Conservation (phyloP, 2,113 vertebrate genomes). For the Corydoras sp. region DNA sequence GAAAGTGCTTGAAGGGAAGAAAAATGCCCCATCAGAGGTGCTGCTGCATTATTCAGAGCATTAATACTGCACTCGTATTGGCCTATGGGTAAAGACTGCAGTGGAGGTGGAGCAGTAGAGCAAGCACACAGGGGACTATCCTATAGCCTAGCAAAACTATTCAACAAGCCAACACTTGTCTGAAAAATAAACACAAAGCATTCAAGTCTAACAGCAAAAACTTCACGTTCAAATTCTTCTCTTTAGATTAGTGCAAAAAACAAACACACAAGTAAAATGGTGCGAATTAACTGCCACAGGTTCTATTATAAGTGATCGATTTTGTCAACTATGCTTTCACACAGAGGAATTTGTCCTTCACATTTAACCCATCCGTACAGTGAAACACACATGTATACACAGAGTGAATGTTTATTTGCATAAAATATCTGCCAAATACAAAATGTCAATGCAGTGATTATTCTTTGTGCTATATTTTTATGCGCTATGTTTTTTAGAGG, state of each 20-base stretch:
- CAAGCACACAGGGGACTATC: not conserved
- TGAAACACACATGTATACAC: not conserved
- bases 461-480: not conserved
- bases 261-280: not conserved
- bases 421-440: not conserved
- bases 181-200: constrained; percentile 19
- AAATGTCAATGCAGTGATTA: not conserved
- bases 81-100: constrained; percentile 32
- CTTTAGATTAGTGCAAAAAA: not conserved
- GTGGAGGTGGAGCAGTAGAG: not conserved
- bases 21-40: constrained; percentile 21
- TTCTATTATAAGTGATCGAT: no score
- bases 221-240: not conserved
- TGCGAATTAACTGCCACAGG: no score
- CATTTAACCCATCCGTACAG: not conserved
- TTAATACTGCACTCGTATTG: constrained; percentile 33
- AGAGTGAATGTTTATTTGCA: not conserved
- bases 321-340: no score
- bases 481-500: no score
- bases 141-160: not conserved
- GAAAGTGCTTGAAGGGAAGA: constrained; percentile 22
- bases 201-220: not conserved
- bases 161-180: not conserved
- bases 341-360: no score
- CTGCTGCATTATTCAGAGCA: constrained; percentile 35